These are phyloP conservation scores for Volucella inflata DNA, from an alignment of 2,888 invertebrate genomes.

Conservation along the genomic window DNA sequence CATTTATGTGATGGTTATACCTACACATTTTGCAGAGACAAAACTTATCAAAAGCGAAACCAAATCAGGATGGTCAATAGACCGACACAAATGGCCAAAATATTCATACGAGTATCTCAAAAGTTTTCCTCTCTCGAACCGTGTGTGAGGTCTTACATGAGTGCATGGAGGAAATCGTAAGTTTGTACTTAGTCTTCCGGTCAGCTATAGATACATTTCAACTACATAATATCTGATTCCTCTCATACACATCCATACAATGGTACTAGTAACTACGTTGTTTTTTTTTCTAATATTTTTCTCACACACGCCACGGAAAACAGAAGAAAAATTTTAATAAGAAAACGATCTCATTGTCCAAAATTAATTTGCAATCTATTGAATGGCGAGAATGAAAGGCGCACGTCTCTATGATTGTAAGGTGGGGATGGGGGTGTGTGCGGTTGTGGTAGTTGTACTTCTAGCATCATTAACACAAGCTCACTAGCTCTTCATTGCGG, in stretches of 20 bases:
- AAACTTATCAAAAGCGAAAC: background rate
- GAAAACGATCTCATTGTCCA: constrained; percentile 51
- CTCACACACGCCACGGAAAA: constrained; percentile 23
- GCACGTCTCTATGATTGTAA: constrained; percentile 1
- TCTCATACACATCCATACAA: constrained; percentile 3
- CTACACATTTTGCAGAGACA: background rate
- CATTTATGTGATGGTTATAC: constrained; percentile 10
- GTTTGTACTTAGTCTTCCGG: constrained; percentile 40
- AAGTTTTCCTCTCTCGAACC: background rate
- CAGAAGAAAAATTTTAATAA: constrained; percentile 46
- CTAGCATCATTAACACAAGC: constrained; percentile 50
- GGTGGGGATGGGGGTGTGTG: constrained; percentile 22
- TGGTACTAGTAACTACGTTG: constrained; percentile 5
- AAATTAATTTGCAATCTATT: constrained; percentile 59
- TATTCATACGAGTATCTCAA: constrained; percentile 22
- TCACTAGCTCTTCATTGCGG: constrained; percentile 22
- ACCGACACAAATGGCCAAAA: background rate
- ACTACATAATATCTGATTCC: constrained; percentile 11
- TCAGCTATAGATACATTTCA: background rate
- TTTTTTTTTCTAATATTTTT: constrained; percentile 11
- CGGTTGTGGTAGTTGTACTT: constrained; percentile 26
- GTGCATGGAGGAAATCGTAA: background rate
- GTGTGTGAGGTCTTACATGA: background rate
- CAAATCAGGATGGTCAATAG: background rate
- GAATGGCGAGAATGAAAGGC: constrained; percentile 38